phyloP scores from a whole-genome alignment of 2,113 vertebrate genomes.

The Megaleporinus macrocephalus region DNA sequence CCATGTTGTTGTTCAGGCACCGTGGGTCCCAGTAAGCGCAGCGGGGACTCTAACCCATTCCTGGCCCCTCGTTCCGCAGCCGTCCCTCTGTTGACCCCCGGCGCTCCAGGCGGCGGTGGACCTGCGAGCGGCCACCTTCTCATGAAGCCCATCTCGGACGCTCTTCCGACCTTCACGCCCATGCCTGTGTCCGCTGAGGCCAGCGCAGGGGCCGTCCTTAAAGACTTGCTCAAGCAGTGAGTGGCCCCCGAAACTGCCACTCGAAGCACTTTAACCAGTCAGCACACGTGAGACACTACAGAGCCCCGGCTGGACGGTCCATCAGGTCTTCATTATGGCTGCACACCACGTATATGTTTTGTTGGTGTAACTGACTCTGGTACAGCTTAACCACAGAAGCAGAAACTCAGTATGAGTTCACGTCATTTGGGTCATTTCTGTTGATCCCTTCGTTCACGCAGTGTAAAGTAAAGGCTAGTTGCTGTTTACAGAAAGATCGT shows the following conservation, averaged over 20 bases:
- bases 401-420: no score
- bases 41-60: constrained; percentile 85
- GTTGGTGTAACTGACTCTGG: no score
- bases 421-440: no score
- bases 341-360: background rate
- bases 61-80: constrained; percentile 92
- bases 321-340: background rate
- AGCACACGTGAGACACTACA: constrained; percentile 44
- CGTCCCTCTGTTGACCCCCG: constrained; percentile 74
- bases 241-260: constrained; percentile 25
- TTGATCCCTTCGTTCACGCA: no score
- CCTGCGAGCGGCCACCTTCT: constrained; percentile 84
- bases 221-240: constrained; percentile 93
- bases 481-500: no score
- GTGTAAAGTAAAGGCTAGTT: no score
- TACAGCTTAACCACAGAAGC: no score
- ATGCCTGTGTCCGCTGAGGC: constrained; percentile 89
- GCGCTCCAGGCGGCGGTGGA: constrained; percentile 63
- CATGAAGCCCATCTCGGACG: constrained; percentile 93
- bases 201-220: constrained; percentile 88
- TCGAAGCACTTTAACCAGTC: constrained; percentile 57
- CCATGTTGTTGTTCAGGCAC: constrained; percentile 58
- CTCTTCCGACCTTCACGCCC: constrained; percentile 92
- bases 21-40: constrained; percentile 71
- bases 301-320: background rate